These are phyloP conservation scores for Eulemur rufifrons DNA, from an alignment of 2,113 vertebrate genomes.

Conservation along the genomic window DNA sequence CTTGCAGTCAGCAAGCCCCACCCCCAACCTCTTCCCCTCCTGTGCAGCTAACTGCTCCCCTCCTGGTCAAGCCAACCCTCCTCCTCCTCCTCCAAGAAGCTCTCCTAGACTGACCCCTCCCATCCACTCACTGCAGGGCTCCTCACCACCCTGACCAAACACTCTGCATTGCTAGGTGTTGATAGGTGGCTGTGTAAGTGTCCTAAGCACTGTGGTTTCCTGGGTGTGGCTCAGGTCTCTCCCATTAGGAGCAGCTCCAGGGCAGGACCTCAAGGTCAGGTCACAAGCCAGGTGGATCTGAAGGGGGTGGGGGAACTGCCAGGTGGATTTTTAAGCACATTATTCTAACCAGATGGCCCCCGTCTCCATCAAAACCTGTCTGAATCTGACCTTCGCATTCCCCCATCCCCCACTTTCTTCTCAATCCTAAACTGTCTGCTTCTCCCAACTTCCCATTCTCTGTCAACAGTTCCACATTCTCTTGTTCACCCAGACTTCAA, in stretches of 20 bases:
- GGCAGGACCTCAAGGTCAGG: background rate
- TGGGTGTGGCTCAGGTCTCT: slow-evolving; percentile 8
- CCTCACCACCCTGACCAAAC: background rate
- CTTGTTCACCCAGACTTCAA: background rate
- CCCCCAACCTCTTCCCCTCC: background rate
- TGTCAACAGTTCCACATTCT: background rate
- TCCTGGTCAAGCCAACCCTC: background rate
- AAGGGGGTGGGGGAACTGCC: no score
- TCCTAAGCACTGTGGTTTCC: slow-evolving; percentile 13
- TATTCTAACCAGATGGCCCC: background rate
- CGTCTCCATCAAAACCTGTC: background rate
- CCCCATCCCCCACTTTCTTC: background rate
- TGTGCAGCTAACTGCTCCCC: background rate
- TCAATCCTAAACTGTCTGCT: background rate
- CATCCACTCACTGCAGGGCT: background rate
- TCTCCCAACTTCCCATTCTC: background rate
- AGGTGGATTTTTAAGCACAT: background rate
- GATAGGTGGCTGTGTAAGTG: background rate
- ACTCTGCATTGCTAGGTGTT: background rate
- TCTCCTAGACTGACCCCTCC: background rate
- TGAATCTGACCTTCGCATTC: background rate
- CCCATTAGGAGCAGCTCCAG: background rate
- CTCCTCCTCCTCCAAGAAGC: background rate
- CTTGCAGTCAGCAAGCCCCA: background rate
- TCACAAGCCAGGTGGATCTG: background rate